phyloP scores from a whole-genome alignment of 1,140 invertebrate species.

The Dysdera silvatica region DNA sequence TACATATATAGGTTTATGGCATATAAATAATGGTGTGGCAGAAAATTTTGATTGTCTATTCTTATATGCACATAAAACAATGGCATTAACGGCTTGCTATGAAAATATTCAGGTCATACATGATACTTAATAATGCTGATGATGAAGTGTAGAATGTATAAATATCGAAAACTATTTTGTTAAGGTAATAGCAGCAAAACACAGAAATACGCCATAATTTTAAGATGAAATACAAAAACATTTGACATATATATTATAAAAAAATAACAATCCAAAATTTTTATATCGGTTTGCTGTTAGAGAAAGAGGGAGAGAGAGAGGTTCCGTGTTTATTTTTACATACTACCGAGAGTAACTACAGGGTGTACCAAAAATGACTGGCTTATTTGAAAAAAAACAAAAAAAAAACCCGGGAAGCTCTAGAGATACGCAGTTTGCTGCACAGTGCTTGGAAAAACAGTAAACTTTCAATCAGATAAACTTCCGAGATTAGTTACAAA shows the following conservation, averaged over 20 bases:
- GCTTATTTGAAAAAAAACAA: conserved; percentile 9
- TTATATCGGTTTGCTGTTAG: neutral
- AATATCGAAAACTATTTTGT: neutral
- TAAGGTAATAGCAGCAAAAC: neutral
- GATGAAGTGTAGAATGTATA: no score
- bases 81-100: no score
- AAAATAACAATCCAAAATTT: neutral
- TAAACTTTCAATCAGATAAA: neutral
- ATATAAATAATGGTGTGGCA: no score
- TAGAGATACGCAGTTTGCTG: no score
- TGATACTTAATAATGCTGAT: conserved; percentile 7
- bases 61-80: no score
- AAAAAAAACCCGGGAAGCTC: neutral
- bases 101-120: conserved; percentile 12
- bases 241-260: neutral
- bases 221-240: neutral
- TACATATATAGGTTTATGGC: no score
- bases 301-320: conserved; percentile 3
- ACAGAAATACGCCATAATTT: neutral
- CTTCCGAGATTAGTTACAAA: neutral
- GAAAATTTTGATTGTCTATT: no score
- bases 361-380: neutral
- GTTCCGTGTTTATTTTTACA: neutral
- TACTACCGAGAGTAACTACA: neutral
- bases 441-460: no score